Conservation (phyloP, 1,140 invertebrate genomes). For the Drosophila arawakana region DNA sequence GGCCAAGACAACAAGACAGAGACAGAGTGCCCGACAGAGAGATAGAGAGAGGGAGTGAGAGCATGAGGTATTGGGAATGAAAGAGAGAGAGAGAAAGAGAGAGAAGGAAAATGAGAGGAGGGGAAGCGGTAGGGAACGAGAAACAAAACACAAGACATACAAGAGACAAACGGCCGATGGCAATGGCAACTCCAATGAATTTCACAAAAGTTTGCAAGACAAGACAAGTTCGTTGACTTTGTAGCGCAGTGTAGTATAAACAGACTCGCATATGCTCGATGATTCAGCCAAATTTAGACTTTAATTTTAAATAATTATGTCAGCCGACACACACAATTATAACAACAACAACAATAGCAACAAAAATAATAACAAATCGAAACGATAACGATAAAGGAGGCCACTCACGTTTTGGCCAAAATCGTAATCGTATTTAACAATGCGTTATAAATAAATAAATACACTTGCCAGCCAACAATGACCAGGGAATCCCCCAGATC, state of each 20-base stretch:
- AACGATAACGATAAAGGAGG: slow-evolving; percentile 47
- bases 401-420: slow-evolving; percentile 60
- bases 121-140: not conserved
- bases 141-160: slow-evolving; percentile 16
- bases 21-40: not conserved
- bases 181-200: slow-evolving; percentile 42
- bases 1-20: slow-evolving; percentile 21
- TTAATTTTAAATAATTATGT: slow-evolving; percentile 80
- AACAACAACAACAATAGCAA: slow-evolving; percentile 29
- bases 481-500: slow-evolving; percentile 55
- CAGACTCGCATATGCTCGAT: slow-evolving; percentile 40
- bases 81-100: not conserved
- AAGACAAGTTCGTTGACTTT: slow-evolving; percentile 70
- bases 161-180: slow-evolving; percentile 36
- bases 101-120: not conserved
- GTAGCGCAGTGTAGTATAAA: slow-evolving; percentile 46
- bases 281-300: slow-evolving; percentile 70
- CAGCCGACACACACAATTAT: slow-evolving; percentile 49
- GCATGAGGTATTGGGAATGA: not conserved
- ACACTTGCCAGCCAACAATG: slow-evolving; percentile 15
- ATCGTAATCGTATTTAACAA: slow-evolving; percentile 14
- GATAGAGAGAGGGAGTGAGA: slow-evolving; percentile 6
- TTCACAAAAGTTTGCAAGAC: slow-evolving; percentile 71
- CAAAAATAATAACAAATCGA: slow-evolving; percentile 31
- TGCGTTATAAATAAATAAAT: slow-evolving; percentile 33